Conservation (phyloP, 2,888 invertebrate genomes). For the Rhagonycha fulva region DNA sequence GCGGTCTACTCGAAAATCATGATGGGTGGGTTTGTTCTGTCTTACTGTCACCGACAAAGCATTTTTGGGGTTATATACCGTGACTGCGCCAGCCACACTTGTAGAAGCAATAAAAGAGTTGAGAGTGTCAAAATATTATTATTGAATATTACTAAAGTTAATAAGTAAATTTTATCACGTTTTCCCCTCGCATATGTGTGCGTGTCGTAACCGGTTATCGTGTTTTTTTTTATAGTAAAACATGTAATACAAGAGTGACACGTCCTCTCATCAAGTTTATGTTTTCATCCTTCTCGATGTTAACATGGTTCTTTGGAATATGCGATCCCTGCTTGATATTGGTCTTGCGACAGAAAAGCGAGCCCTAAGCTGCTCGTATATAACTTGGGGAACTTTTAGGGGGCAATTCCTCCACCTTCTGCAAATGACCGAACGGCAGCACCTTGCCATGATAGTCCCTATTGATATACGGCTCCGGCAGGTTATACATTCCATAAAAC, state of each 20-base stretch:
- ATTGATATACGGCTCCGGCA: conserved; percentile 53
- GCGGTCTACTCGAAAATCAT: background rate
- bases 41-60: too few species aligned
- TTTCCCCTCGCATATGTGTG: conserved; percentile 15
- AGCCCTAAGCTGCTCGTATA: conserved; percentile 32
- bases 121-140: background rate
- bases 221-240: conserved; percentile 24
- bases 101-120: background rate
- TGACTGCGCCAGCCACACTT: background rate
- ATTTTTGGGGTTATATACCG: too few species aligned
- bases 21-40: background rate
- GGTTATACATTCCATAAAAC: conserved; percentile 56
- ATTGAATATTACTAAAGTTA: background rate
- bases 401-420: conserved; percentile 26
- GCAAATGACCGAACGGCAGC: conserved; percentile 43
- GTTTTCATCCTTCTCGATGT: conserved; percentile 27
- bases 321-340: conserved; percentile 29
- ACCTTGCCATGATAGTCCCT: conserved; percentile 55
- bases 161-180: conserved; percentile 17
- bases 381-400: conserved; percentile 28
- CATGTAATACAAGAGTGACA: conserved; percentile 28
- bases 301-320: conserved; percentile 31
- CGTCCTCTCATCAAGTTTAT: conserved; percentile 30
- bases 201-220: background rate
- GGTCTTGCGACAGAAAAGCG: conserved; percentile 27